Percentiles rank a stretch among this genome's conserved stretches.
Evolutionary conservation across 2,797 vertebrate genomes (phyloP).

Genomic region (Molossus molossus): DNA sequence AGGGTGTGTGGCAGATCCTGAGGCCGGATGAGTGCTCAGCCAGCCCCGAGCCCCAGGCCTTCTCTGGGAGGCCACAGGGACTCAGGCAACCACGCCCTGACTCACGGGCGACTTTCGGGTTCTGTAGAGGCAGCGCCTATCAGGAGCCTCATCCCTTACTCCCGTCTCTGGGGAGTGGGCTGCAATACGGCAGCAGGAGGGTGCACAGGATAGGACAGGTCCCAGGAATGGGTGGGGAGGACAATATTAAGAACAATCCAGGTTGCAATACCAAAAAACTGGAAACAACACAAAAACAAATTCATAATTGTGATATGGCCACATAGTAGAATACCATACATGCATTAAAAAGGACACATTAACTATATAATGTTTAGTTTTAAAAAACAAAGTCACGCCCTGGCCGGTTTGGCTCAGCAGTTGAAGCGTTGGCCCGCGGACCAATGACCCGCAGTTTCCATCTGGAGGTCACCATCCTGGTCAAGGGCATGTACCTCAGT

Average conservation of each 20-base stretch:
- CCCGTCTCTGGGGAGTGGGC: neutral
- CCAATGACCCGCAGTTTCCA: too few relatives aligned
- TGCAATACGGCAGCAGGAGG: neutral
- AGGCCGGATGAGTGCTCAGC: neutral
- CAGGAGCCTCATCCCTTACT: neutral
- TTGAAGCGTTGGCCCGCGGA: too few relatives aligned
- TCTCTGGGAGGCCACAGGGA: neutral
- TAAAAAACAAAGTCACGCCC: neutral
- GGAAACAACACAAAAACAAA: constrained; percentile 23
- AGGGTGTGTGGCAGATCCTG: neutral
- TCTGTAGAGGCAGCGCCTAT: neutral
- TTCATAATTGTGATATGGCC: neutral
- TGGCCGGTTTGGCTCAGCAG: too few relatives aligned
- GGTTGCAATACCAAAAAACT: neutral
- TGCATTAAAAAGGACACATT: neutral
- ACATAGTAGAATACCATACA: neutral
- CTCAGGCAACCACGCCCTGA: neutral
- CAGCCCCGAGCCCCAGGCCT: neutral
- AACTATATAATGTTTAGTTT: neutral
- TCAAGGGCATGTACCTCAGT: too few relatives aligned
- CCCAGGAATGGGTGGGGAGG: neutral
- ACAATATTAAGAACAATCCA: neutral
- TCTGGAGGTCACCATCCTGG: too few relatives aligned
- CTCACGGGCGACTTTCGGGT: neutral
- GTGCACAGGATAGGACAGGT: neutral